These are phyloP conservation scores for Lepilemur septentrionalis DNA, from an alignment of 2,797 vertebrate genomes.

Conservation along the genomic window DNA sequence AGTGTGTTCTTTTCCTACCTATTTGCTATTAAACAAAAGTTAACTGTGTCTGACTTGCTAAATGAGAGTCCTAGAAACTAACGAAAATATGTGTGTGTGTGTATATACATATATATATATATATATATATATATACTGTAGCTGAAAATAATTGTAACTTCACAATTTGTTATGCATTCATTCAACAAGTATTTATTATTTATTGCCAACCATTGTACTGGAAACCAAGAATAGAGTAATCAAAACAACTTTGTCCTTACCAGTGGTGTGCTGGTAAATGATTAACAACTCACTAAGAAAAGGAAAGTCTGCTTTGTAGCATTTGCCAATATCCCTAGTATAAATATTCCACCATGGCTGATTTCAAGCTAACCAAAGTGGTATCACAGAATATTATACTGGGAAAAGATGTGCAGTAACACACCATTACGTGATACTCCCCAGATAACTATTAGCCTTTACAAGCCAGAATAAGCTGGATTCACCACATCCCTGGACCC, in stretches of 20 bases:
- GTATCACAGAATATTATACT: not conserved
- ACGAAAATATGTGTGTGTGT: not conserved
- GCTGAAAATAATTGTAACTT: not conserved
- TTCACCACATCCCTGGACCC: not conserved
- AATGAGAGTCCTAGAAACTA: not conserved
- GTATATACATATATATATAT: not conserved
- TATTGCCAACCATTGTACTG: not conserved
- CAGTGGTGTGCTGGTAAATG: not conserved
- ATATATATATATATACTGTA: not conserved
- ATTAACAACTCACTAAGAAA: not conserved
- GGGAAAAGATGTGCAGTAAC: not conserved
- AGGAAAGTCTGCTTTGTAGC: not conserved
- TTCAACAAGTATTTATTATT: not conserved
- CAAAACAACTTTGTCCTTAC: not conserved
- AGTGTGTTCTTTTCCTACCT: not conserved
- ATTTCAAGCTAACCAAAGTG: not conserved
- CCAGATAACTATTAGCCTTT: not conserved
- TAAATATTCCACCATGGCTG: not conserved
- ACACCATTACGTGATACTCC: not conserved
- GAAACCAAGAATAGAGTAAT: not conserved
- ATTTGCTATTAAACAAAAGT: not conserved
- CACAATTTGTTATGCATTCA: not conserved
- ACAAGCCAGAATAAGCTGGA: not conserved
- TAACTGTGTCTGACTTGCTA: not conserved
- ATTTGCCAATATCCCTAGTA: not conserved